These are phyloP conservation scores for Thereva nobilitata DNA, from an alignment of 2,888 invertebrate genomes.

Conservation along the genomic window DNA sequence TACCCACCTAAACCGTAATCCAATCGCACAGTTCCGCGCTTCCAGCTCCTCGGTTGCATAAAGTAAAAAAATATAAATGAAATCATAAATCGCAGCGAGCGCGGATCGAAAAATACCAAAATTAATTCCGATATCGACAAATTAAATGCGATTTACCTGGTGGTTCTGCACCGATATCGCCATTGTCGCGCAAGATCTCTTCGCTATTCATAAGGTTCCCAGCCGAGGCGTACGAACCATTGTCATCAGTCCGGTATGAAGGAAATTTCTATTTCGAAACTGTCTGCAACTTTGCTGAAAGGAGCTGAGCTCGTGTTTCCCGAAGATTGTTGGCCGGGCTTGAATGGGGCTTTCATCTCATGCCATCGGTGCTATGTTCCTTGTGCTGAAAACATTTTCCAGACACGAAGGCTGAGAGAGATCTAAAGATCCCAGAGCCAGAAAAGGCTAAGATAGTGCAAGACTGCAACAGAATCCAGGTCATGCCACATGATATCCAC, in stretches of 20 bases:
- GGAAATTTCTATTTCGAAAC: constrained; percentile 29
- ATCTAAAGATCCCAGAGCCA: constrained; percentile 19
- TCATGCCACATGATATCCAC: constrained; percentile 28
- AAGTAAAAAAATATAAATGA: background rate
- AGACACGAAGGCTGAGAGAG: constrained; percentile 26
- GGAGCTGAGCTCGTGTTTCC: constrained; percentile 20
- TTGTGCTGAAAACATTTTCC: constrained; percentile 23
- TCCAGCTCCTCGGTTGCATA: constrained; percentile 10
- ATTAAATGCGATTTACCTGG: constrained; percentile 9
- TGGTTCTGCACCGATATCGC: constrained; percentile 8
- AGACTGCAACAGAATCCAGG: constrained; percentile 26
- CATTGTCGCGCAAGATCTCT: constrained; percentile 8
- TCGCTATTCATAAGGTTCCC: constrained; percentile 8
- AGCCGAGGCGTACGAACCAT: constrained; percentile 19
- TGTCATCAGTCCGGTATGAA: constrained; percentile 18
- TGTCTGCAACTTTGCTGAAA: constrained; percentile 27
- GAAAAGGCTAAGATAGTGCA: constrained; percentile 31
- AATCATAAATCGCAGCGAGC: constrained; percentile 11
- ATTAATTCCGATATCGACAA: constrained; percentile 20
- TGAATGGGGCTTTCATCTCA: constrained; percentile 27
- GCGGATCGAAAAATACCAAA: constrained; percentile 14
- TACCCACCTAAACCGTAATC: background rate
- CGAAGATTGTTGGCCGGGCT: background rate
- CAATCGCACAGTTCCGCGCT: background rate
- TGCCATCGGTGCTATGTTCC: constrained; percentile 26